Conservation (phyloP, 1,140 invertebrate genomes). For the Rhopalosiphum padi region DNA sequence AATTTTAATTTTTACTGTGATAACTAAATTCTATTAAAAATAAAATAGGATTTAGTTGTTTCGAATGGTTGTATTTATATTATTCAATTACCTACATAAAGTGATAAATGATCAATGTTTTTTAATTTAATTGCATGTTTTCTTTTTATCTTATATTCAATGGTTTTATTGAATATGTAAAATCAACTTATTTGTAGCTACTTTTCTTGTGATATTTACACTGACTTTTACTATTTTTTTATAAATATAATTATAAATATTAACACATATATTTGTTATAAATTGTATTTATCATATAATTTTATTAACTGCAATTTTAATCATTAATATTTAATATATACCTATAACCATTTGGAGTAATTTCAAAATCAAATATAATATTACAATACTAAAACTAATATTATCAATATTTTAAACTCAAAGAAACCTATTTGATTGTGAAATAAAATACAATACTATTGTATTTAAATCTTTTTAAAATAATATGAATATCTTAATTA, state of each 20-base stretch:
- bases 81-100: not conserved
- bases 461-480: conserved; percentile 9
- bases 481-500: not conserved
- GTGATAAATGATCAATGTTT: not conserved
- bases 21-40: not conserved
- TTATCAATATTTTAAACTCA: not conserved
- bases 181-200: not conserved
- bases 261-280: not conserved
- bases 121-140: conserved; percentile 23
- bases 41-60: not conserved
- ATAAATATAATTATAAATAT: not conserved
- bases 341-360: not conserved
- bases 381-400: not conserved
- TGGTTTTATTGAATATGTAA: not conserved
- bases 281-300: not conserved
- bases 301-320: not conserved
- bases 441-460: not conserved
- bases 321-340: not conserved
- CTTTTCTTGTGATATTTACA: conserved; percentile 7
- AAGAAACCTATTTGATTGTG: not conserved
- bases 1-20: not conserved
- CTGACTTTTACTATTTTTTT: not conserved
- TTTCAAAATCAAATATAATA: not conserved
- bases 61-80: not conserved
- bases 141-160: not conserved